Conservation (phyloP, 1,140 invertebrate genomes). For the Vanessa atalanta region DNA sequence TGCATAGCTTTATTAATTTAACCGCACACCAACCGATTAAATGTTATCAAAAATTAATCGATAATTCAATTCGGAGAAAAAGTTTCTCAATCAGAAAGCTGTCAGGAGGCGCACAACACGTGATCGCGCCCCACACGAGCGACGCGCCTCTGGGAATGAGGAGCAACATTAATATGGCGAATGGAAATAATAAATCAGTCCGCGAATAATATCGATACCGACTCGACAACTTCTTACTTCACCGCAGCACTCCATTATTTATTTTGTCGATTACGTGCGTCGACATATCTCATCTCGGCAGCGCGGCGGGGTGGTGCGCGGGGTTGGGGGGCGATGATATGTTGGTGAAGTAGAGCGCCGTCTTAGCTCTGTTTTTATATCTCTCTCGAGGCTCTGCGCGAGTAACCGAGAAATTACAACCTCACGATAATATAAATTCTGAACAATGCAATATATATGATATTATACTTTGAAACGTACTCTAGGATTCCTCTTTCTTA, state of each 20-base stretch:
- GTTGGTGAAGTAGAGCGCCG: neutral
- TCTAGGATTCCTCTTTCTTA: neutral
- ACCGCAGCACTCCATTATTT: slow-evolving; percentile 31
- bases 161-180: slow-evolving; percentile 43
- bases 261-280: slow-evolving; percentile 33
- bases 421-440: slow-evolving; percentile 20
- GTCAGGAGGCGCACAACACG: slow-evolving; percentile 15
- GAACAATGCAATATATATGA: slow-evolving; percentile 19
- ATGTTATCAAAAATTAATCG: slow-evolving; percentile 32
- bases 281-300: slow-evolving; percentile 19
- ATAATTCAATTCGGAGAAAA: slow-evolving; percentile 27
- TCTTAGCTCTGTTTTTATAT: slow-evolving; percentile 17
- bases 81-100: slow-evolving; percentile 34
- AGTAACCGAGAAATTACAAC: slow-evolving; percentile 18
- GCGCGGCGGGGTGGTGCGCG: neutral
- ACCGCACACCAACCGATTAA: neutral
- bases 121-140: slow-evolving; percentile 9
- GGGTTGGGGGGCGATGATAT: too few species aligned
- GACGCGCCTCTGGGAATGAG: slow-evolving; percentile 12
- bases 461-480: neutral
- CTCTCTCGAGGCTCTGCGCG: slow-evolving; percentile 11
- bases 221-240: slow-evolving; percentile 28
- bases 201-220: slow-evolving; percentile 37
- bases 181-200: slow-evolving; percentile 45
- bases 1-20: too few species aligned